Evolutionary conservation across 2,113 vertebrate species (phyloP), one percentile per base, ranked within the genome.

Genomic region (Gila orcuttii): DNA sequence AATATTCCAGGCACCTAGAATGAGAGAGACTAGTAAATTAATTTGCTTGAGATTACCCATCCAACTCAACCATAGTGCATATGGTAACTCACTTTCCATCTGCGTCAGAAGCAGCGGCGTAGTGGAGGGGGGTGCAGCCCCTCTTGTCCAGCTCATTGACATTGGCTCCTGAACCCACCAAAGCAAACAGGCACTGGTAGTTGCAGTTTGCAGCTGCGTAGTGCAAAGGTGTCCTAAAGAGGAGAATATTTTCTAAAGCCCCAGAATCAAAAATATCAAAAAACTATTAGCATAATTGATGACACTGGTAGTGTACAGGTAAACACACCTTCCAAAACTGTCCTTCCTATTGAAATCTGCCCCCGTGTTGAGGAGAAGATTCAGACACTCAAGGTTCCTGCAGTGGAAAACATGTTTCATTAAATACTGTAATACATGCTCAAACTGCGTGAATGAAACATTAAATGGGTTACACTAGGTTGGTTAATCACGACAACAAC

Each of bases 201-300:
- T 99, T 99, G 95, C 97, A 99, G 92, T 98, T 99, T 93, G 98
- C 97, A 91, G 98, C 98, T 92, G 98, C 98, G 39, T 99, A 99
- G 93, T 99, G 98, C 91, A 99, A 93, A 89, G 98, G 96, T 90
- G 97, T 97, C 94, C 98, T 99, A 89, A 66, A 36, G 17, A 85
- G 42, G 23, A 86, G 23, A 59, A 42, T 52, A 28, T 15, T 25
- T 4, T 6, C 39, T 21, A 9, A 66, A 42, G 15, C 15, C 36
- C 55, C 13, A 55, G 3, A n/a, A 11, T 78, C 47, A 42, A 25
- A n/a, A 55, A 71, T 42, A 25, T 28, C 52, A 55, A 0, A 12
- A 23, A 42, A 3, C 0, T 1, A 23, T n/a, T 42, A 45, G 9
- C 47, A 77, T 77, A 57, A 78, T 78, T 17, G 17, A 33, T 78